phyloP scores from a whole-genome alignment of 2,113 vertebrate species.

The Charina bottae region DNA sequence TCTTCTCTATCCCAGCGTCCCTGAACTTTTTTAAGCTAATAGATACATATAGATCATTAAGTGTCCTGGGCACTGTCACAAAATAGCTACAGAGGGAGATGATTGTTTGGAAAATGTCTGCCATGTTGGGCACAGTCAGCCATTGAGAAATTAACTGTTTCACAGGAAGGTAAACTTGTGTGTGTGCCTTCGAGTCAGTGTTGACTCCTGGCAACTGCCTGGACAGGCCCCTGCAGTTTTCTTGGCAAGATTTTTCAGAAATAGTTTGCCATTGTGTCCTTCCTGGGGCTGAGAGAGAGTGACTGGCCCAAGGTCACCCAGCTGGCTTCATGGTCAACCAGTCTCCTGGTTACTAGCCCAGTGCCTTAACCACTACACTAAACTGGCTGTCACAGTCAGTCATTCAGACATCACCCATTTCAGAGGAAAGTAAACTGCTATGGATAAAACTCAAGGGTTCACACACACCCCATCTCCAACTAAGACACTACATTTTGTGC shows the following conservation, averaged over 20 bases:
- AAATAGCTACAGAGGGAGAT: background rate
- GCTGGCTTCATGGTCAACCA: too few species aligned
- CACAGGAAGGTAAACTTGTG: background rate
- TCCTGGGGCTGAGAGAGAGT: too few species aligned
- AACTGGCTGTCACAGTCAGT: background rate
- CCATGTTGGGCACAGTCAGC: background rate
- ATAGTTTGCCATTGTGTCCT: too few species aligned
- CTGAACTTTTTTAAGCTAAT: background rate
- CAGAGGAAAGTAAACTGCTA: background rate
- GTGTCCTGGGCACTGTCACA: background rate
- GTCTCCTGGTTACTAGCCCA: too few species aligned
- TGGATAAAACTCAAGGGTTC: background rate
- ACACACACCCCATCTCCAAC: background rate
- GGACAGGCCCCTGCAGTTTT: too few species aligned
- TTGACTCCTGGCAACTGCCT: too few species aligned
- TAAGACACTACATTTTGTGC: background rate
- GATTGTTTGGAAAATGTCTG: background rate
- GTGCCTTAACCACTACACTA: too few species aligned
- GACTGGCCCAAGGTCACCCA: too few species aligned
- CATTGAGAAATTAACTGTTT: background rate
- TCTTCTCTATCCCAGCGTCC: background rate
- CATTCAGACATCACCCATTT: background rate
- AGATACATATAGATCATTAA: background rate
- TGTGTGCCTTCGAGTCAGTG: too few species aligned
- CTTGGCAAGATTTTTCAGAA: too few species aligned